These are phyloP conservation scores for Hydractinia echinata DNA, from an alignment of 30 jellyfish, hydroid and myxozoan species.

Conservation along the genomic window DNA sequence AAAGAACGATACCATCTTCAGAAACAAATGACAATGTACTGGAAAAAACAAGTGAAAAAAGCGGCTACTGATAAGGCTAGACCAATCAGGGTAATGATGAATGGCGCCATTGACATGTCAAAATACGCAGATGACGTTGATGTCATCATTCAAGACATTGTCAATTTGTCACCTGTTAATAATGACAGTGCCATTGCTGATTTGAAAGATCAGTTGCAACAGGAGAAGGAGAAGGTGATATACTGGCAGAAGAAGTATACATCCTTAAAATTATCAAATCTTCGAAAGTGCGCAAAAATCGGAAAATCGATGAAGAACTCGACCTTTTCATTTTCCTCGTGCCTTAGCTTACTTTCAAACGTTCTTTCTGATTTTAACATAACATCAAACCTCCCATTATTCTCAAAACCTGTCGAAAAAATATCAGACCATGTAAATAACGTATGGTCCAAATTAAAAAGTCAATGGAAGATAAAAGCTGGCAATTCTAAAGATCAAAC, in stretches of 20 bases:
- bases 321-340: not conserved
- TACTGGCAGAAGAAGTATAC: slow-evolving; percentile 11
- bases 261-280: not conserved
- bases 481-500: not conserved
- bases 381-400: not conserved
- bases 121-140: slow-evolving; percentile 2
- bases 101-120: not conserved
- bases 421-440: not conserved
- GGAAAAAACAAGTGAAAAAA: slow-evolving; percentile 18
- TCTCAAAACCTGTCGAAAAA: slow-evolving; percentile 8
- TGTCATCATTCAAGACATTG: not conserved
- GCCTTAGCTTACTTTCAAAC: not conserved
- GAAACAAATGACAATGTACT: slow-evolving; percentile 27
- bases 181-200: not conserved
- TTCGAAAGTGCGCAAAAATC: not conserved
- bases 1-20: slow-evolving; percentile 16
- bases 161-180: not conserved
- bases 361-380: not conserved
- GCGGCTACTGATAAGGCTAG: not conserved
- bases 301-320: not conserved
- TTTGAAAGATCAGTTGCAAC: not conserved
- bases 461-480: not conserved
- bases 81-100: not conserved
- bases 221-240: not conserved
- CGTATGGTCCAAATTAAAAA: not conserved